Evolutionary conservation across 1,140 invertebrate genomes (phyloP).

Genomic region (Cotesia vestalis): DNA sequence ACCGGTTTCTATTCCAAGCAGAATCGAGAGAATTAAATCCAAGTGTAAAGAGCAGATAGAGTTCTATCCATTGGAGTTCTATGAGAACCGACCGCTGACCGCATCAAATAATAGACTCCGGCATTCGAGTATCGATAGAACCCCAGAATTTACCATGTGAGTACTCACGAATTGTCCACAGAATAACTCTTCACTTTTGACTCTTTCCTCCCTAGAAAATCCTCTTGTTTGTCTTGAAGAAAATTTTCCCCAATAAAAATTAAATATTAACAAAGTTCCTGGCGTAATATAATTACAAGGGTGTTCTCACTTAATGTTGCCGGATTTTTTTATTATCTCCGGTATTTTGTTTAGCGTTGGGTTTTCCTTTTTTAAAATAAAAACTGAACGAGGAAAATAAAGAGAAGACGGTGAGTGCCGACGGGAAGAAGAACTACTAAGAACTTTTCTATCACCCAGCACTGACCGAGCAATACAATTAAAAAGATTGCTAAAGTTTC

Average conservation of each 20-base stretch:
- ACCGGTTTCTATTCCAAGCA: background rate
- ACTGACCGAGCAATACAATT: constrained; percentile 55
- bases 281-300: too few relatives aligned
- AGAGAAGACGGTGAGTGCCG: constrained; percentile 30
- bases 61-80: constrained; percentile 24
- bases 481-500: constrained; percentile 61
- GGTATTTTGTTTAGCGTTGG: background rate
- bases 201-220: too few relatives aligned
- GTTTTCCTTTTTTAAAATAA: background rate
- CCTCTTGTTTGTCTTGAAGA: too few relatives aligned
- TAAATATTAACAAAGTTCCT: too few relatives aligned
- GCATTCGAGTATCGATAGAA: constrained; percentile 47
- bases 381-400: background rate
- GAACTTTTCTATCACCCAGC: constrained; percentile 59
- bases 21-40: background rate
- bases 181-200: too few relatives aligned
- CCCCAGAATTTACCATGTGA: too few relatives aligned
- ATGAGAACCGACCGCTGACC: constrained; percentile 50
- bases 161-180: too few relatives aligned
- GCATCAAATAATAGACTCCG: constrained; percentile 59
- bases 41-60: background rate
- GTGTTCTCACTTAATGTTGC: too few relatives aligned
- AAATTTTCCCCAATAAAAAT: too few relatives aligned
- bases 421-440: constrained; percentile 25
- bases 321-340: too few relatives aligned